Base-by-base conservation (phyloP, 2,888 invertebrate genomes). In the Taenaris catops region DNA sequence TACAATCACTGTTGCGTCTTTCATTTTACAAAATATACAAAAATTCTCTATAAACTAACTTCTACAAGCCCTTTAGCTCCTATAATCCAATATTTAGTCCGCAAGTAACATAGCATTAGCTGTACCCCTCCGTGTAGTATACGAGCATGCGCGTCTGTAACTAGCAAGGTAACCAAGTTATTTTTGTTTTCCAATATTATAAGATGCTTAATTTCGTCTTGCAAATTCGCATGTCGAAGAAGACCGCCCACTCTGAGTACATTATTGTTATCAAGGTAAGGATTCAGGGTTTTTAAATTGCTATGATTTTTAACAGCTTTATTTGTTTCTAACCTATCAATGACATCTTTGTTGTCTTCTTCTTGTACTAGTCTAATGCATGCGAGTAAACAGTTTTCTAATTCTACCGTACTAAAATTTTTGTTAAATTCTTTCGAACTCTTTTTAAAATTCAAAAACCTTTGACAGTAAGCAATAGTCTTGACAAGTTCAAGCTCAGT, bases 81-180 rank as follows among this genome's bases (percentile, higher is more conserved):
- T 0, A 51, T 3, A 3, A 58, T 51, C 53, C 55, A 56, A 27
- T 46, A 59, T 26, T 42, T 49, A 0, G 43, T 36, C n/a, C 50
- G 27, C 8, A 60, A 25, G 28, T 51, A 49, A 8, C 32, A 16
- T 1, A 58, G 24, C 46, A 48, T 53, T 2, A 51, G 12, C 8
- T 53, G 49, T 6, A 43, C 27, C 3, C 51, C 52, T 1, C 56
- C 55, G 16, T 56, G 54, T 4, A 53, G 11, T 2, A 51, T 54
- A 14, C 36, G 44, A 3, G 8, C 1, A 31, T 53, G 51, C 2
- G 50, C 48, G 7, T 48, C 41, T 4, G 35, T 20, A 1, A 56
- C n/a, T 1, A 57, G 33, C 6, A 53, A 25, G 3, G 18, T 23
- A 19, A 37, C 38, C 5, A 58, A 24, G 5, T 11, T 12, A 11